Conservation (phyloP, 2,113 vertebrate species). For the Cryptotis parvus region DNA sequence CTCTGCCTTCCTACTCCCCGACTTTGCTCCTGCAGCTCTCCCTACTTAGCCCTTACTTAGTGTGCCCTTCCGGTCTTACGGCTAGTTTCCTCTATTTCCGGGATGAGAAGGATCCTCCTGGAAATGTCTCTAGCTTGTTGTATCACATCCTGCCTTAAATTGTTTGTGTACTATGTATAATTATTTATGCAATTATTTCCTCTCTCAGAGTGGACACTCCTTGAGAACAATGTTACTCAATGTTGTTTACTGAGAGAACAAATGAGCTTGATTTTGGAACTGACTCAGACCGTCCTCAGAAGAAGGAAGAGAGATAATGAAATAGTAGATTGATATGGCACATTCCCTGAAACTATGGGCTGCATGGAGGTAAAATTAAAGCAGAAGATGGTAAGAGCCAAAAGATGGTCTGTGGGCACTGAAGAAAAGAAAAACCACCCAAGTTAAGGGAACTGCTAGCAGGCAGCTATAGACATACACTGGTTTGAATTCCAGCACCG, state of each 20-base stretch:
- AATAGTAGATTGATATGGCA: conserved; percentile 37
- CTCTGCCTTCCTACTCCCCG: neutral
- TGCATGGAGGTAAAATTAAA: conserved; percentile 9
- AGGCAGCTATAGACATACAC: too few species aligned
- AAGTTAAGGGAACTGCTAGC: too few species aligned
- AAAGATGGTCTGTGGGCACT: neutral
- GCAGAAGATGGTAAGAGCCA: neutral
- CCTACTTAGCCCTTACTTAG: conserved; percentile 7
- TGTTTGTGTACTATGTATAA: neutral
- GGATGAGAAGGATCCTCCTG: conserved; percentile 9
- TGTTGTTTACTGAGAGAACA: conserved; percentile 43
- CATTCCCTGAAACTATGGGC: neutral
- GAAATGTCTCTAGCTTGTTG: conserved; percentile 37
- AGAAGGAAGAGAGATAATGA: conserved; percentile 24
- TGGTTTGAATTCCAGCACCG: too few species aligned
- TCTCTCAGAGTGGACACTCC: neutral
- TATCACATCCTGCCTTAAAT: conserved; percentile 44
- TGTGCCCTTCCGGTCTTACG: neutral
- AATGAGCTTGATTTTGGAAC: conserved; percentile 2
- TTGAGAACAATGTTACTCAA: conserved; percentile 5
- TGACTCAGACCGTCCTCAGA: conserved; percentile 23
- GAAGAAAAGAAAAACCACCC: too few species aligned
- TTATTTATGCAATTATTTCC: conserved; percentile 35
- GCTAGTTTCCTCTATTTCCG: conserved; percentile 46
- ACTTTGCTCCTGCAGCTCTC: neutral